Evolutionary conservation across 1,140 invertebrate genomes (phyloP), one percentile per base, ranked within the genome.

Genomic region (Leptinotarsa lineolata): DNA sequence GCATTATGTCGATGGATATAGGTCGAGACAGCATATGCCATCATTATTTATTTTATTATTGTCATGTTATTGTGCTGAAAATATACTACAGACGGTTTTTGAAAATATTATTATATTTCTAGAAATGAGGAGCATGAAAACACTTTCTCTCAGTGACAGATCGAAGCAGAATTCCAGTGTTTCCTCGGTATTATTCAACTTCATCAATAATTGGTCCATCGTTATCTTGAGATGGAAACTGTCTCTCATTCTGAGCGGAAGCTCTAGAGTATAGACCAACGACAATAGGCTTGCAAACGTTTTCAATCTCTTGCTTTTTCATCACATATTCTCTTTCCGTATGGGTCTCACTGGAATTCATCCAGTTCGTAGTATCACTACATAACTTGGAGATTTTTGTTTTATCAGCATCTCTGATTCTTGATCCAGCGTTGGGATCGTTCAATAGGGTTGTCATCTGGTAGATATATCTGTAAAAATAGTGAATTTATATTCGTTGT

Each of bases 151-250:
- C 3, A 39, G 2, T n/a, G n/a, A 39, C 2, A 39, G 11, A 30
- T 39, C 0, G 3, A 39, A 30, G n/a, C n/a, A 6, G 8, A 39
- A 39, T 2, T 39, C 8, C 8, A 11, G 11, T 39, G 0, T 39
- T 39, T 39, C 30, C 11, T 39, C 0, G 63, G 16, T 22, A 5
- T 87, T 89, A 92, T 82, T 92, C 91, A 21, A 91, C 90, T 86
- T 92, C 90, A 79, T 92, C 91, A 76, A 92, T 91, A 11, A 89
- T 91, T 22, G 91, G 90, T 65, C 90, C 90, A 69, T 74, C 71
- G 11, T 67, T 72, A 84, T 46, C 84, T 84, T 58, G 88, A 88
- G 74, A 92, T 90, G 21, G 75, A 66, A 83, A 82, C 3, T 77
- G 59, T 58, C 82, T 80, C 21, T 78, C 77, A n/a, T 70, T 71